A percentile compares a stretch with the other conserved stretches of the same genome.
Conservation (phyloP, 2,113 vertebrate genomes). For the Eulemur macaco region DNA sequence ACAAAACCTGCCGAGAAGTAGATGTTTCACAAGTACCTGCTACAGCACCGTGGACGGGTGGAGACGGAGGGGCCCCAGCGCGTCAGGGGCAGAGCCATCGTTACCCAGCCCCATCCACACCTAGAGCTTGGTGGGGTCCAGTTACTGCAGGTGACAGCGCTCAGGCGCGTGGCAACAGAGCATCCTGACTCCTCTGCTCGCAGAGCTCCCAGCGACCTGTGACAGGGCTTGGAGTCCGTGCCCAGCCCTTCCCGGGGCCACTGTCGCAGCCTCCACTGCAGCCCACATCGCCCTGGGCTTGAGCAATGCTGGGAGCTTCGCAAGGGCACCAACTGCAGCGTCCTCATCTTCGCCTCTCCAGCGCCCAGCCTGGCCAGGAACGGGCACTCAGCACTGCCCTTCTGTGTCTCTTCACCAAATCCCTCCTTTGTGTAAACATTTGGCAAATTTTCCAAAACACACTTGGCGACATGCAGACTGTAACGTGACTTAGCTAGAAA, state of each 20-base stretch:
- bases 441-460: not conserved
- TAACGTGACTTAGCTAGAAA: not conserved
- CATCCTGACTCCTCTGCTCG: not conserved
- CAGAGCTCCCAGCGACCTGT: not conserved
- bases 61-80: not conserved
- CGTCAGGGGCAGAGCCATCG: not conserved
- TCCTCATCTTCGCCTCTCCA: not conserved
- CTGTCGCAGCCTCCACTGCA: not conserved
- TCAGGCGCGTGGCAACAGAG: not conserved
- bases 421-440: not conserved
- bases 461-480: not conserved
- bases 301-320: not conserved
- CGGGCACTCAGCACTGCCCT: not conserved
- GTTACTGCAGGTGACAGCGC: not conserved
- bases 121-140: not conserved
- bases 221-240: not conserved
- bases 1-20: not conserved
- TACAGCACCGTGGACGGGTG: not conserved
- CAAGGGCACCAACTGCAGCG: not conserved
- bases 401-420: not conserved
- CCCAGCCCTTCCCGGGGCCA: accelerated
- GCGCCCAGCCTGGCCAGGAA: not conserved
- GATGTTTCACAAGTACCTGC: not conserved
- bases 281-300: not conserved
- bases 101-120: not conserved